Percentiles rank a stretch among this genome's conserved stretches.
These are phyloP conservation scores for Perizoma affinitatum DNA, from an alignment of 2,888 invertebrate genomes.

Conservation along the genomic window DNA sequence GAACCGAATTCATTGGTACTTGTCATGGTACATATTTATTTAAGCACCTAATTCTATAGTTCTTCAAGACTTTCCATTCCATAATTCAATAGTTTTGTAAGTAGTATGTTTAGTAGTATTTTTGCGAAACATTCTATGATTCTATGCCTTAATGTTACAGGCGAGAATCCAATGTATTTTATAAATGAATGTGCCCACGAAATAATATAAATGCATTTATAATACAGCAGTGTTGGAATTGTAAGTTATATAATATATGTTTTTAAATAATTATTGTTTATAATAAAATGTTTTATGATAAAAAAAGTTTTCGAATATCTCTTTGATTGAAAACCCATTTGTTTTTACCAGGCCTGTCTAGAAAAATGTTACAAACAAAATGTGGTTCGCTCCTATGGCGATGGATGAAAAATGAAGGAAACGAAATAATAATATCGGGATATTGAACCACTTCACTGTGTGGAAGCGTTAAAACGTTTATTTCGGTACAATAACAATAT, in stretches of 20 bases:
- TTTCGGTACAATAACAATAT: conserved; percentile 62
- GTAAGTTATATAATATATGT: conserved; percentile 73
- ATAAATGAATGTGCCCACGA: conserved; percentile 42
- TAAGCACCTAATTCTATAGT: neutral
- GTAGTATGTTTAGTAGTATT: no score
- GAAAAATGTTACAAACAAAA: no score
- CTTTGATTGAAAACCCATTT: no score
- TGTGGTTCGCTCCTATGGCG: no score
- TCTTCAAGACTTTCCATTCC: conserved; percentile 12
- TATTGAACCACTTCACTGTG: conserved; percentile 40
- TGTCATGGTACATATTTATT: conserved; percentile 1
- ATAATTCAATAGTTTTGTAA: neutral
- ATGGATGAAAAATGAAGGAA: neutral
- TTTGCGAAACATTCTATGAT: conserved; percentile 4
- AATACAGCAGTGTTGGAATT: conserved; percentile 74
- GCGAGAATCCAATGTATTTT: conserved; percentile 27
- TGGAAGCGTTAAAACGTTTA: conserved; percentile 54
- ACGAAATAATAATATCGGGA: conserved; percentile 30
- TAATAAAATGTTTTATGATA: conserved; percentile 80
- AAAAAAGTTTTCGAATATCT: conserved; percentile 12
- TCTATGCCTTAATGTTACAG: conserved; percentile 13
- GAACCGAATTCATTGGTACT: conserved; percentile 4
- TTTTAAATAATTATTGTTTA: conserved; percentile 79
- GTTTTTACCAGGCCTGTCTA: no score
- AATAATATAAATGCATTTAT: conserved; percentile 74